Conservation (phyloP, 2,113 vertebrate genomes). For the Arothron firmamentum region DNA sequence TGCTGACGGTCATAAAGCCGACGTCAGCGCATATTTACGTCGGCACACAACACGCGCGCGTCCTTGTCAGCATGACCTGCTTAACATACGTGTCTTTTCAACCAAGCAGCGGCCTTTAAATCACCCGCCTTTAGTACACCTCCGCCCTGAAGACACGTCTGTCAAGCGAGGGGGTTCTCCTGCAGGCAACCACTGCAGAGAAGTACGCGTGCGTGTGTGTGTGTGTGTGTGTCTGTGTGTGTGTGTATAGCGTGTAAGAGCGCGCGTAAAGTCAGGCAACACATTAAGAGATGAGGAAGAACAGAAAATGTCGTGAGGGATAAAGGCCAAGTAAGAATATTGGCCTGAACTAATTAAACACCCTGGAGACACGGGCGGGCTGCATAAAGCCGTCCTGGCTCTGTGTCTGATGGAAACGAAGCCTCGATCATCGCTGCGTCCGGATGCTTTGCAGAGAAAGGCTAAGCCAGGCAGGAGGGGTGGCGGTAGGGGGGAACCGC, state of each 20-base stretch:
- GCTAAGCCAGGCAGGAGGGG: conserved; percentile 2
- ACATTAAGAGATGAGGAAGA: conserved; percentile 29
- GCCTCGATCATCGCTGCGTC: background rate
- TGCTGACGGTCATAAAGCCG: conserved; percentile 32
- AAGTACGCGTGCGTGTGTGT: no score
- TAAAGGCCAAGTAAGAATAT: conserved; percentile 32
- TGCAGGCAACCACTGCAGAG: conserved; percentile 27
- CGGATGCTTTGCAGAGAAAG: background rate
- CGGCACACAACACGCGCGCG: background rate
- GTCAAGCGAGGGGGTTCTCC: conserved; percentile 17
- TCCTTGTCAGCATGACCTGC: conserved; percentile 53
- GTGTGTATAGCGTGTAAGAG: conserved; percentile 9
- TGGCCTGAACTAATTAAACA: conserved; percentile 60
- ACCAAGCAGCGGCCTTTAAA: conserved; percentile 36
- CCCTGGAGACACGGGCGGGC: conserved; percentile 41
- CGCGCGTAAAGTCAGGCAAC: conserved; percentile 33
- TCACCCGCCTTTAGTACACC: conserved; percentile 32
- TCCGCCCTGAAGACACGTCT: background rate
- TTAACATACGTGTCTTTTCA: conserved; percentile 60
- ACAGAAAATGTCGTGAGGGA: conserved; percentile 3
- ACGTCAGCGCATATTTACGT: conserved; percentile 70
- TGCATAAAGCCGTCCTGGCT: conserved; percentile 45
- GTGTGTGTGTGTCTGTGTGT: no score
- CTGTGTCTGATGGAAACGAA: conserved; percentile 30
- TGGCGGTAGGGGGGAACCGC: conserved; percentile 14